These are phyloP conservation scores for Rhynchomys soricoides DNA, from an alignment of 2,113 vertebrate genomes.

Conservation along the genomic window DNA sequence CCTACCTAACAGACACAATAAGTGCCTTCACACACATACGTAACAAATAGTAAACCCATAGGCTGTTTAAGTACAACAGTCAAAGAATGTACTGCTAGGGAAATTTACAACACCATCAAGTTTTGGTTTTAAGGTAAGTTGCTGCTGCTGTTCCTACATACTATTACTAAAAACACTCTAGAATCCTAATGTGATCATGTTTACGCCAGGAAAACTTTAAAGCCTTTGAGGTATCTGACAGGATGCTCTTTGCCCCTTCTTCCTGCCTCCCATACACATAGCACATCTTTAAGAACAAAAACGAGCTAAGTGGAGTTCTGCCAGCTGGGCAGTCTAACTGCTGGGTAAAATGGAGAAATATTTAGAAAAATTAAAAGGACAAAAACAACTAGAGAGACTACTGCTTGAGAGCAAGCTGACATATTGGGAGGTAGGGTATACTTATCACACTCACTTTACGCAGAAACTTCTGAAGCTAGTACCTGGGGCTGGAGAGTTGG, in stretches of 20 bases:
- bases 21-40: slow-evolving; percentile 28
- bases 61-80: background rate
- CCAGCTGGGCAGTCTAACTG: background rate
- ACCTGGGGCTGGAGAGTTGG: background rate
- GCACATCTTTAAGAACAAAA: background rate
- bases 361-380: slow-evolving; percentile 27
- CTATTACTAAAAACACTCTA: slow-evolving; percentile 25
- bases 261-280: background rate
- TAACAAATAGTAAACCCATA: slow-evolving; percentile 31
- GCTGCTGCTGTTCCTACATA: background rate
- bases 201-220: slow-evolving; percentile 41
- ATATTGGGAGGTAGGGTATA: background rate
- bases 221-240: background rate
- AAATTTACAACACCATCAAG: slow-evolving; percentile 18
- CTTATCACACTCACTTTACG: background rate
- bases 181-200: background rate
- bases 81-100: background rate
- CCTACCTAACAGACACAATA: slow-evolving; percentile 6
- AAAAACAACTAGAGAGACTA: background rate
- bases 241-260: background rate
- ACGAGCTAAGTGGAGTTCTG: background rate
- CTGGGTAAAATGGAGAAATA: slow-evolving; percentile 19
- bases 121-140: background rate
- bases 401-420: background rate
- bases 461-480: background rate